Percentiles rank a stretch among this genome's conserved stretches.
phyloP scores from a whole-genome alignment of 2,113 vertebrate species.

The Tetrax tetrax region DNA sequence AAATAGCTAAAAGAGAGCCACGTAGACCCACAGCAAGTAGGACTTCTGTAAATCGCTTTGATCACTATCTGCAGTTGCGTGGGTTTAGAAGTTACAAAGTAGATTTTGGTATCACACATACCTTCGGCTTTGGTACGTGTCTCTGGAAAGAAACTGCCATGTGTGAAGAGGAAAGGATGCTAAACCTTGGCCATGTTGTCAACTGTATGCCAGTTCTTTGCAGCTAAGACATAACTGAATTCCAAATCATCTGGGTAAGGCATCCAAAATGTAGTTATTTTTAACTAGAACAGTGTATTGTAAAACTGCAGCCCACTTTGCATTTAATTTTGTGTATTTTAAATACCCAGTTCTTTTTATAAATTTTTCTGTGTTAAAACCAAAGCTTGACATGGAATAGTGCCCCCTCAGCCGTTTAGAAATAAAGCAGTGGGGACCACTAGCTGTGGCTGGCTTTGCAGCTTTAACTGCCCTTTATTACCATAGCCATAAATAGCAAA shows the following conservation, averaged over 20 bases:
- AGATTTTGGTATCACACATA: slow-evolving; percentile 33
- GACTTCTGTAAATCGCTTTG: slow-evolving; percentile 12
- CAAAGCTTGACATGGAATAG: background rate
- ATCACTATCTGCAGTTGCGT: slow-evolving; percentile 33
- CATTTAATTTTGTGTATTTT: slow-evolving; percentile 25
- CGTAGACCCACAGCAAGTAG: slow-evolving; percentile 48
- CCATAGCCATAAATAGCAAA: slow-evolving; percentile 80
- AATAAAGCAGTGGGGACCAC: slow-evolving; percentile 47
- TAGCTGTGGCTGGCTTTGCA: slow-evolving; percentile 62
- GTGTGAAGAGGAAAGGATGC: background rate
- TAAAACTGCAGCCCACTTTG: background rate
- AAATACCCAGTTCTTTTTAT: background rate
- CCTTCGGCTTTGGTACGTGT: background rate
- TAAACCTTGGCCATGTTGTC: slow-evolving; percentile 3
- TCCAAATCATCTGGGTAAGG: slow-evolving; percentile 11
- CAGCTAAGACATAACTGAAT: slow-evolving; percentile 6
- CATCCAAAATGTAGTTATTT: slow-evolving; percentile 46
- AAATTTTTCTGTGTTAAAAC: background rate
- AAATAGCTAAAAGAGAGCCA: slow-evolving; percentile 28
- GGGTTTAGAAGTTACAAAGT: slow-evolving; percentile 42
- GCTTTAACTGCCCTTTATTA: slow-evolving; percentile 80
- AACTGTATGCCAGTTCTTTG: slow-evolving; percentile 8
- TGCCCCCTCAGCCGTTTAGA: slow-evolving; percentile 27
- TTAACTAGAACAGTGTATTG: background rate
- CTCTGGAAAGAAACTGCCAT: slow-evolving; percentile 25